A percentile compares a stretch with the other conserved stretches of the same genome.
Evolutionary conservation across 2,888 invertebrate species (phyloP).

Genomic region (Clanis bilineata): DNA sequence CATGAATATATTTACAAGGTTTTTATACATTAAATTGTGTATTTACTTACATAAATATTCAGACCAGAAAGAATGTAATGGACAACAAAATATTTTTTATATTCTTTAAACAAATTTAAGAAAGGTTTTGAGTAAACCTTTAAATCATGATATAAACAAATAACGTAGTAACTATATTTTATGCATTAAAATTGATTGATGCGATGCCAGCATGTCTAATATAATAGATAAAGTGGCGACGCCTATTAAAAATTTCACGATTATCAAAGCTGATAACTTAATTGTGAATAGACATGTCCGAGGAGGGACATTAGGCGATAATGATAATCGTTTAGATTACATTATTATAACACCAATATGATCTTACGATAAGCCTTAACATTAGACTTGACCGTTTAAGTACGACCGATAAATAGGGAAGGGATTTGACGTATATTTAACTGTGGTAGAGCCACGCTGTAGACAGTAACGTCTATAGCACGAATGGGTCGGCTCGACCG

Average conservation of each 20-base stretch:
- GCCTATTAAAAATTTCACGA: constrained; percentile 11
- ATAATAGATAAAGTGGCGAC: not conserved
- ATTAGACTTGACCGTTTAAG: constrained; percentile 1
- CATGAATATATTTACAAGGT: too few relatives aligned
- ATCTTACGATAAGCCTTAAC: not conserved
- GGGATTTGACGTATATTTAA: not conserved
- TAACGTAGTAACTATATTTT: not conserved
- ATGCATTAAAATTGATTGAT: constrained; percentile 19
- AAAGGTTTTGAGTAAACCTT: too few relatives aligned
- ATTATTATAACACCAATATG: constrained; percentile 6
- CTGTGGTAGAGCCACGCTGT: not conserved
- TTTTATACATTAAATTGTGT: too few relatives aligned
- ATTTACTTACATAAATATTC: too few relatives aligned
- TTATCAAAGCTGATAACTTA: constrained; percentile 6
- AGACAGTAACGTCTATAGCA: not conserved
- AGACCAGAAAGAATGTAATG: too few relatives aligned
- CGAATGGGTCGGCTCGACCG: too few relatives aligned
- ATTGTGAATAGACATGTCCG: constrained; percentile 1
- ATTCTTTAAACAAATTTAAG: too few relatives aligned
- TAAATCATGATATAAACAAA: not conserved
- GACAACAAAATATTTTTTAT: too few relatives aligned
- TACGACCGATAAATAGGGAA: not conserved
- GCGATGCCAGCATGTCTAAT: constrained; percentile 23
- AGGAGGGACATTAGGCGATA: not conserved
- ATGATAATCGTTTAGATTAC: not conserved